Conservation (phyloP, 2,888 invertebrate species). For the Nomada ruficornis region DNA sequence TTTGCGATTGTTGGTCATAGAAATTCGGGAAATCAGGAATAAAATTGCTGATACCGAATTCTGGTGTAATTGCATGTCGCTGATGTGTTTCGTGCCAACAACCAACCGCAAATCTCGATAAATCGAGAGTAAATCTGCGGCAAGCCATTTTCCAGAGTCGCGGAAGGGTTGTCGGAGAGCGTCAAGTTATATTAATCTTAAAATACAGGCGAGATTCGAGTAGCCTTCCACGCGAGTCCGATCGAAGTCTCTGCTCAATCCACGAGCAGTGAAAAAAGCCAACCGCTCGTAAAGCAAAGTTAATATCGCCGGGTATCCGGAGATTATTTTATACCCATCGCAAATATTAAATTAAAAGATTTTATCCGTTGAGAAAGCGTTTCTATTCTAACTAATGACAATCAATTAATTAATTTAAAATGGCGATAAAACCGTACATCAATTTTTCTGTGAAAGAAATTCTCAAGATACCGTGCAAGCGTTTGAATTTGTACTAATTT, state of each 20-base stretch:
- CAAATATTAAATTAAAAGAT: constrained; percentile 1
- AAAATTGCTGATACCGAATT: not conserved
- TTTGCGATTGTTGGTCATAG: not conserved
- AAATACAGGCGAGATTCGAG: constrained; percentile 53
- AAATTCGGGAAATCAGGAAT: not conserved
- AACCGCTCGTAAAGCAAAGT: constrained; percentile 39
- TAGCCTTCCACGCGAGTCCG: constrained; percentile 18
- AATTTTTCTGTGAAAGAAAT: too few species aligned
- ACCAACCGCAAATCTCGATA: constrained; percentile 65
- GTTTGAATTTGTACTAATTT: too few species aligned
- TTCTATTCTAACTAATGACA: too few species aligned
- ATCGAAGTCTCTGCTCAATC: constrained; percentile 25
- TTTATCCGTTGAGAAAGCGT: not conserved
- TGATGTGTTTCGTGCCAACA: constrained; percentile 54
- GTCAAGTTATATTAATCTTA: constrained; percentile 63
- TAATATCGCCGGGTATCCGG: constrained; percentile 44
- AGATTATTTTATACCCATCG: constrained; percentile 28
- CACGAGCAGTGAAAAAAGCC: constrained; percentile 30
- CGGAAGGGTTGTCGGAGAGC: constrained; percentile 34
- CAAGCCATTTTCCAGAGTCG: constrained; percentile 62
- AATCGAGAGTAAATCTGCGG: constrained; percentile 69
- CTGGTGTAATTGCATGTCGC: constrained; percentile 34
- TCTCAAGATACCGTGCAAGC: too few species aligned
- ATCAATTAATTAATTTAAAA: too few species aligned
- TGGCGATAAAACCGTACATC: too few species aligned